Evolutionary conservation across 2,797 vertebrate species (phyloP).

Genomic region (Taeniopygia guttata): DNA sequence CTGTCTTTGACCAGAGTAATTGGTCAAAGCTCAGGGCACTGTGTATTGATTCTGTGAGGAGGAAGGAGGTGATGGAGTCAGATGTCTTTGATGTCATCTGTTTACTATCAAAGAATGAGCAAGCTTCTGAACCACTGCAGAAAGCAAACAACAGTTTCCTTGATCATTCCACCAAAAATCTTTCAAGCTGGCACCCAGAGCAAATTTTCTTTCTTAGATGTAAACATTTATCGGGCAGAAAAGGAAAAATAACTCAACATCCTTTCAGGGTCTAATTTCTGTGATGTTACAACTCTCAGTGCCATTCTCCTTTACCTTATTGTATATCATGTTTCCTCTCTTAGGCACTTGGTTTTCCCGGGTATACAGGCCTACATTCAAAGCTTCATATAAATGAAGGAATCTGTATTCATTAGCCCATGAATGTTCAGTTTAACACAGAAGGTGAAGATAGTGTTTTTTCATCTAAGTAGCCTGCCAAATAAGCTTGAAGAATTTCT

Average conservation of each 20-base stretch:
- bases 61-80: conserved; percentile 32
- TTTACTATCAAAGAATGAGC: conserved; percentile 11
- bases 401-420: neutral
- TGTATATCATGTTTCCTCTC: neutral
- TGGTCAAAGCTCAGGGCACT: conserved; percentile 35
- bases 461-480: neutral
- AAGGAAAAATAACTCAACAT: neutral
- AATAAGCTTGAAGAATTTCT: neutral
- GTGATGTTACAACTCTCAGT: neutral
- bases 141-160: conserved; percentile 21
- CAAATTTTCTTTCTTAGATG: conserved; percentile 23
- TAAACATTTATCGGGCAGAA: conserved; percentile 21
- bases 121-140: neutral
- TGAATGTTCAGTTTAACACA: neutral
- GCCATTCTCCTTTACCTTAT: neutral
- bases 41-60: conserved; percentile 26
- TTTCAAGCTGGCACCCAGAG: neutral
- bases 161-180: conserved; percentile 10
- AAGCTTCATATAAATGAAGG: neutral
- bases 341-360: neutral
- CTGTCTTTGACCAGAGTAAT: conserved; percentile 8
- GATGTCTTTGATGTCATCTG: conserved; percentile 30
- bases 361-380: neutral
- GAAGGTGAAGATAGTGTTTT: neutral
- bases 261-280: neutral